phyloP scores from a whole-genome alignment of 2,113 vertebrate genomes.

The Microcebus jonahi region DNA sequence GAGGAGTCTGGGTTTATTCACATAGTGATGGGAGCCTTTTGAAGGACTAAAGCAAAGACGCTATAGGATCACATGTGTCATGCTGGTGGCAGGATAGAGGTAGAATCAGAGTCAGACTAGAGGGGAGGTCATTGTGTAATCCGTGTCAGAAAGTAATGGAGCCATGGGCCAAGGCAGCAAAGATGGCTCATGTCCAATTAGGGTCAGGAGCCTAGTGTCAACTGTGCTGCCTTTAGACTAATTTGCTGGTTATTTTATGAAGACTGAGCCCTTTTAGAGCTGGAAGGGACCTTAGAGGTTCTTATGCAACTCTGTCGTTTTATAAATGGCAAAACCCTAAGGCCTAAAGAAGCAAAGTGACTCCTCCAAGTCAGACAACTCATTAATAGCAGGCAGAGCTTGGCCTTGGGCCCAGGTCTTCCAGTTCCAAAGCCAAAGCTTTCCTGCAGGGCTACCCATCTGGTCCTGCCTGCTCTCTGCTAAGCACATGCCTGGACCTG shows the following conservation, averaged over 20 bases:
- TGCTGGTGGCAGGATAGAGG: not conserved
- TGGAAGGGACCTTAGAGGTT: not conserved
- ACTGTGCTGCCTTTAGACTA: not conserved
- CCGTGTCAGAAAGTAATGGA: not conserved
- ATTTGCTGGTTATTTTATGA: not conserved
- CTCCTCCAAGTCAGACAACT: not conserved
- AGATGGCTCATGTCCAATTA: not conserved
- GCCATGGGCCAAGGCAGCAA: not conserved
- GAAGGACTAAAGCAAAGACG: not conserved
- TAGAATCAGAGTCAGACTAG: not conserved
- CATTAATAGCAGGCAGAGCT: not conserved
- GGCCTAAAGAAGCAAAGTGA: not conserved
- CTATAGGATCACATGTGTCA: accelerated
- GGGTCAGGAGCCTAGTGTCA: not conserved
- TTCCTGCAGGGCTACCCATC: not conserved
- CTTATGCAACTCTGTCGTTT: not conserved
- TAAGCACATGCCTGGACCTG: not conserved
- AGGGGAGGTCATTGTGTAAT: not conserved
- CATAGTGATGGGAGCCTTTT: not conserved
- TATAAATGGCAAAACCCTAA: not conserved
- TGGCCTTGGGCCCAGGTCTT: not conserved
- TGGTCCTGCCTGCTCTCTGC: not conserved
- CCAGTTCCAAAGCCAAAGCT: not conserved
- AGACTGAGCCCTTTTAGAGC: not conserved
- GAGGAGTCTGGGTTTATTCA: not conserved